Base-by-base conservation (phyloP, 1,140 invertebrate genomes). In the Drosophila persimilis region DNA sequence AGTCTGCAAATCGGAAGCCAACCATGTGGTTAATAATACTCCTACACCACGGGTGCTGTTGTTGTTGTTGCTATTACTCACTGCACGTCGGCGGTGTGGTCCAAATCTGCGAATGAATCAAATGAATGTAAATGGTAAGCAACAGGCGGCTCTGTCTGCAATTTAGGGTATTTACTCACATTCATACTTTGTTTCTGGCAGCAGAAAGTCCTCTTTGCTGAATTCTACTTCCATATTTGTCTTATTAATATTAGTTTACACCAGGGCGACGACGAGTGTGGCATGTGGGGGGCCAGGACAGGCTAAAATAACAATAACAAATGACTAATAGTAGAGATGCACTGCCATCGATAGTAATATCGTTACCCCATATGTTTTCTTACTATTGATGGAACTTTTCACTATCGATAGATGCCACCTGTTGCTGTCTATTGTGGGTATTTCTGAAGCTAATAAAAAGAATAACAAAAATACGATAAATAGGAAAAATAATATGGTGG, bases 11-110 rank as follows among this genome's bases (percentile, higher is more conserved):
- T 20, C 11, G 35, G 2, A 39, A 39, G 9, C 35, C 1, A 39
- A 39, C 35, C 35, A 39, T 39, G 35, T 39, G 35, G 9, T 39
- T 39, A 39, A 39, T 13, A 13, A 39, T 39, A 39, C 11, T 39
- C 13, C 11, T 39, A 39, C 11, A 1, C 17, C 15, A 41, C 2
- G 48, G 17, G 15, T 35, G 24, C n/a, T 11, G n/a, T 26, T 26
- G 24, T 26, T 26, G 24, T 55, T 44, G 43, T 66, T 66, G 15
- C 48, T 80, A 94, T 96, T 96, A 95, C 96, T 97, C 94, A 98
- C 96, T 99, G 98, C 24, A 99, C 96, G 93, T 99, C 98, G 3
- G 98, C 98, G 29, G 98, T 98, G 89, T 99, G 98, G 90, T 99
- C 98, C 81, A 99, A 93, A 95, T 99, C 97, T 98, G 93, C 63